phyloP scores from a whole-genome alignment of 2,113 vertebrate genomes.

The Ciconia maguari region DNA sequence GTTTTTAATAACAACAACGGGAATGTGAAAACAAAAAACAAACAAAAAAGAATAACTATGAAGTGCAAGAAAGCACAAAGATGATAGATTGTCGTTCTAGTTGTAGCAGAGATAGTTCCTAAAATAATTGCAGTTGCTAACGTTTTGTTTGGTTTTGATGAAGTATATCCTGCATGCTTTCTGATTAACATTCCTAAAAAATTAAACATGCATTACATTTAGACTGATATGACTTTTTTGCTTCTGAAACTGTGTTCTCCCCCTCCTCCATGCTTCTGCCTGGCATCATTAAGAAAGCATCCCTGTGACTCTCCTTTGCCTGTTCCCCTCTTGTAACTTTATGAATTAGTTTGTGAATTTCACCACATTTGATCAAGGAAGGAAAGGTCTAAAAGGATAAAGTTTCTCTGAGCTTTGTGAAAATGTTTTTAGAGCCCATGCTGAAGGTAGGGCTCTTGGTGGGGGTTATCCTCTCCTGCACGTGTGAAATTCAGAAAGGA shows the following conservation, averaged over 20 bases:
- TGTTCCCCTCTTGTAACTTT: not conserved
- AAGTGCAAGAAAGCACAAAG: not conserved
- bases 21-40: not conserved
- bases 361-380: not conserved
- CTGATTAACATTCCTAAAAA: conserved; percentile 42
- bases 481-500: not conserved
- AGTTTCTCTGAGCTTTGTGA: not conserved
- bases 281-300: not conserved
- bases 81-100: not conserved
- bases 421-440: not conserved
- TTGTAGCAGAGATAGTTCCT: not conserved
- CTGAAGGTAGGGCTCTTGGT: not conserved
- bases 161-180: conserved; percentile 11
- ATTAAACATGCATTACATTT: conserved; percentile 13
- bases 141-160: conserved; percentile 43
- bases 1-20: not conserved
- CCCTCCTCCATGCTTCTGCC: not conserved
- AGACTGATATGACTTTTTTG: not conserved
- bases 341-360: not conserved
- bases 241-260: not conserved
- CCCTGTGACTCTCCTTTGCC: not conserved
- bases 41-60: not conserved
- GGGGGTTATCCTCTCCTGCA: not conserved
- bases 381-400: not conserved
- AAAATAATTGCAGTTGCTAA: conserved; percentile 35